Evolutionary conservation across 2,888 invertebrate species (phyloP).

Genomic region (Taenaris catops): DNA sequence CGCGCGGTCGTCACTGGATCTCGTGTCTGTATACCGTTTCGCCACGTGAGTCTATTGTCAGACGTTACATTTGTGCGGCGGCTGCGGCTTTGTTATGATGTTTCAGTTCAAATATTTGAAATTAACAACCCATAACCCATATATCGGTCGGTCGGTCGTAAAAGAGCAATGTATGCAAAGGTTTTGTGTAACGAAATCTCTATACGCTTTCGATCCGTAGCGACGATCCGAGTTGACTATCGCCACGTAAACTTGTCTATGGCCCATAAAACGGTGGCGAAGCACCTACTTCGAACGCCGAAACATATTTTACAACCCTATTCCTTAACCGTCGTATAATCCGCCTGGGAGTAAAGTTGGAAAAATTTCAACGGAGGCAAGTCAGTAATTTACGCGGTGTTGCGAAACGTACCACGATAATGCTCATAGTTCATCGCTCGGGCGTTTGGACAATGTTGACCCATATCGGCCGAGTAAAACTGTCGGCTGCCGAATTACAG

Average conservation of each 20-base stretch:
- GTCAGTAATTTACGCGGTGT: conserved; percentile 27
- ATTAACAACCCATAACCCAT: conserved; percentile 2
- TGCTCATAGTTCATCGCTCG: conserved; percentile 38
- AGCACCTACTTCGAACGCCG: conserved; percentile 16
- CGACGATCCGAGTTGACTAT: conserved; percentile 10
- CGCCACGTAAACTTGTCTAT: conserved; percentile 15
- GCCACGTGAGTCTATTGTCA: conserved; percentile 44
- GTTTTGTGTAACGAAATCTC: not conserved
- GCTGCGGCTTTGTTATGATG: conserved; percentile 15
- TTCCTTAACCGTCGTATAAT: conserved; percentile 16
- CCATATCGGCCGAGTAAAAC: conserved; percentile 30
- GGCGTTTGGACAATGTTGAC: conserved; percentile 40
- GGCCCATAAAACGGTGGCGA: conserved; percentile 17
- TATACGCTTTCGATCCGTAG: no score
- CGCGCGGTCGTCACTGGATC: conserved; percentile 46
- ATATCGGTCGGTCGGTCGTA: conserved; percentile 12
- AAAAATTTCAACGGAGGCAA: conserved; percentile 19
- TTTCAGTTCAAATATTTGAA: not conserved
- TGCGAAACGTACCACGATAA: conserved; percentile 28
- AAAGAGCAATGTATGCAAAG: conserved; percentile 2
- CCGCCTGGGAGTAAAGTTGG: conserved; percentile 7
- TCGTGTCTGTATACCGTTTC: conserved; percentile 32
- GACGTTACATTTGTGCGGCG: no score
- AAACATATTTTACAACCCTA: conserved; percentile 19
- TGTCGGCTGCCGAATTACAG: conserved; percentile 34